Conservation (phyloP, 2,113 vertebrate genomes). For the Megalops atlanticus region DNA sequence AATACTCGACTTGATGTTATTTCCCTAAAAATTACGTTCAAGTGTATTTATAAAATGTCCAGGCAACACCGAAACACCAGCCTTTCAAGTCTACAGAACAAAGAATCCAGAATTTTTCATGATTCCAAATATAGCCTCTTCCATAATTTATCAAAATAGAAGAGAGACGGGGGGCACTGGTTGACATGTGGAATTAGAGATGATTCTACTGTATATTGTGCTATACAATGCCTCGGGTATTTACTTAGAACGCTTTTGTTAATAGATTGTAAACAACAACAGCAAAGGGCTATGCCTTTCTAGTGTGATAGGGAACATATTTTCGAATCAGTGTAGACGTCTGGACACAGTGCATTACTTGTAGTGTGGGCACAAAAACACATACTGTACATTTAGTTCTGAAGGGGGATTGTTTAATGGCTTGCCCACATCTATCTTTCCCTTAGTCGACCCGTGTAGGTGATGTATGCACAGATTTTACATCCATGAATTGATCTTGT, state of each 20-base stretch:
- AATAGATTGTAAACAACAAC: background rate
- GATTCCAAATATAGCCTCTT: conserved; percentile 68
- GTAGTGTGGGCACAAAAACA: background rate
- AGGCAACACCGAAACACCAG: conserved; percentile 11
- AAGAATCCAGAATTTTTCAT: conserved; percentile 38
- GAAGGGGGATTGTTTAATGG: conserved; percentile 5
- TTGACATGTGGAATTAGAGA: conserved; percentile 22
- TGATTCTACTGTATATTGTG: conserved; percentile 15
- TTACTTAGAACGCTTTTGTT: background rate
- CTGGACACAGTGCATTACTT: background rate
- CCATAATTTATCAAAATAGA: conserved; percentile 66
- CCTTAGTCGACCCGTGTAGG: background rate
- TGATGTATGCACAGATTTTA: background rate
- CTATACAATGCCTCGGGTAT: background rate
- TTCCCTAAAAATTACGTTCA: background rate
- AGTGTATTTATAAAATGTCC: background rate
- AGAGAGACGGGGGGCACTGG: conserved; percentile 40
- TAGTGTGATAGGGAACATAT: conserved; percentile 3
- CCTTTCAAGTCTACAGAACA: conserved; percentile 50
- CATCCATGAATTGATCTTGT: no score
- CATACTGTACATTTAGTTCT: conserved; percentile 24
- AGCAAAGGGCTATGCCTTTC: background rate
- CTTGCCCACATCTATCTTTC: background rate
- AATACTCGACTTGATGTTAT: background rate
- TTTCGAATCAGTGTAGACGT: background rate